Evolutionary conservation across 2,888 invertebrate genomes (phyloP).

Genomic region (Drosophila formosana): DNA sequence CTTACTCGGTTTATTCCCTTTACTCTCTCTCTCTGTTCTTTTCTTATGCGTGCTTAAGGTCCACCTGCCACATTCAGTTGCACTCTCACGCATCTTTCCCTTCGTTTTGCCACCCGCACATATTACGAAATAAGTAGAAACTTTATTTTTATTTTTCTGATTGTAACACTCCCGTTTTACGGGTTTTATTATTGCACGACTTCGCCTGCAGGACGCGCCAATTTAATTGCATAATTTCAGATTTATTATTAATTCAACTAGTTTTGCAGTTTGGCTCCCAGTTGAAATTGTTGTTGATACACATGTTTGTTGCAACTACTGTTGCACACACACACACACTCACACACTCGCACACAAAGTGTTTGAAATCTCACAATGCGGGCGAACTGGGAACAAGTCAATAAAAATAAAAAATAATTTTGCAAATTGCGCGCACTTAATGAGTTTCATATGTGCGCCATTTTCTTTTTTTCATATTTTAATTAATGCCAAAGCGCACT

Average conservation of each 20-base stretch:
- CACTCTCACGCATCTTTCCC: constrained; percentile 42
- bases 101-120: constrained; percentile 40
- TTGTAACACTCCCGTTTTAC: constrained; percentile 7
- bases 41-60: not conserved
- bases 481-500: constrained; percentile 58
- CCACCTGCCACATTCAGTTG: constrained; percentile 29
- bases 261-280: constrained; percentile 27
- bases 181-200: constrained; percentile 15
- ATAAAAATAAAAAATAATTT: constrained; percentile 77
- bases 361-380: constrained; percentile 49
- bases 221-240: constrained; percentile 71
- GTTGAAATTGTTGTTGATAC: constrained; percentile 24
- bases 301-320: constrained; percentile 16
- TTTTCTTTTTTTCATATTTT: constrained; percentile 47
- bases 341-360: constrained; percentile 32
- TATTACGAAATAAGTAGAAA: constrained; percentile 18
- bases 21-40: not conserved
- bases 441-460: constrained; percentile 61
- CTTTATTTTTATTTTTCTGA: constrained; percentile 11
- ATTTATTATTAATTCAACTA: constrained; percentile 67
- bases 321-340: constrained; percentile 16
- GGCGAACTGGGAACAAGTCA: constrained; percentile 57
- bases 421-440: constrained; percentile 67
- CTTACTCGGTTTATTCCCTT: not conserved
- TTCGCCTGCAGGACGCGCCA: constrained; percentile 50